A percentile compares a stretch with the other conserved stretches of the same genome.
phyloP scores from a whole-genome alignment of 2,888 invertebrate species.

The Abscondita cerata region DNA sequence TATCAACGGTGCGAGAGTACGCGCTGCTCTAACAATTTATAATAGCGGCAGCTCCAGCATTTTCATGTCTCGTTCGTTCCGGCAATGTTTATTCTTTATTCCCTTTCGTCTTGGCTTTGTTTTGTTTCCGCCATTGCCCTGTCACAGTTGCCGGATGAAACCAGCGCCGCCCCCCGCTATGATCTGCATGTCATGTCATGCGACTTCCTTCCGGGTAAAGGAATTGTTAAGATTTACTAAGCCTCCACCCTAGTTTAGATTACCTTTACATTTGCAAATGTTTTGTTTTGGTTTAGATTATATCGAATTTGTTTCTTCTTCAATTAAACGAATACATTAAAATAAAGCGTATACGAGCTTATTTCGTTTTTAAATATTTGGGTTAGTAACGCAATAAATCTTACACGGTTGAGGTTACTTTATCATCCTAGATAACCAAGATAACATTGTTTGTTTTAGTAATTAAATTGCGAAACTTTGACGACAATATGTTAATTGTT shows the following conservation, averaged over 20 bases:
- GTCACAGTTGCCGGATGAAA: constrained; percentile 44
- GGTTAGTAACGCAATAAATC: neutral
- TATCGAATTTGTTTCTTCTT: constrained; percentile 14
- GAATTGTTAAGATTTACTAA: constrained; percentile 41
- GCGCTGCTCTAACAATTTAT: constrained; percentile 40
- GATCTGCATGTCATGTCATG: constrained; percentile 48
- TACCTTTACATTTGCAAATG: constrained; percentile 29
- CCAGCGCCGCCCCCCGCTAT: constrained; percentile 39
- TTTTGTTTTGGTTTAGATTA: constrained; percentile 20
- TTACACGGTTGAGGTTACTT: no score
- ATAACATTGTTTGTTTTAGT: no score
- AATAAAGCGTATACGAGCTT: neutral
- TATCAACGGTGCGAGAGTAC: constrained; percentile 34
- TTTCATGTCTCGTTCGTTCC: constrained; percentile 39
- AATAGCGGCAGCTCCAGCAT: constrained; percentile 42
- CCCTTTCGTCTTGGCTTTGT: constrained; percentile 40
- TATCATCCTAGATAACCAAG: no score
- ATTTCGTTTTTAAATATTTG: neutral
- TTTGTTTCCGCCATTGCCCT: constrained; percentile 43
- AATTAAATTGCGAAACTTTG: no score
- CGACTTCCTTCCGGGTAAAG: constrained; percentile 44
- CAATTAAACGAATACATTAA: constrained; percentile 8
- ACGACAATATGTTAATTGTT: no score
- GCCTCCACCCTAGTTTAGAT: constrained; percentile 37
- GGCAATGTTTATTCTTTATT: constrained; percentile 42